Percentiles rank a stretch among this genome's conserved stretches.
phyloP scores from a whole-genome alignment of 2,113 vertebrate genomes.

The Lanius collurio region DNA sequence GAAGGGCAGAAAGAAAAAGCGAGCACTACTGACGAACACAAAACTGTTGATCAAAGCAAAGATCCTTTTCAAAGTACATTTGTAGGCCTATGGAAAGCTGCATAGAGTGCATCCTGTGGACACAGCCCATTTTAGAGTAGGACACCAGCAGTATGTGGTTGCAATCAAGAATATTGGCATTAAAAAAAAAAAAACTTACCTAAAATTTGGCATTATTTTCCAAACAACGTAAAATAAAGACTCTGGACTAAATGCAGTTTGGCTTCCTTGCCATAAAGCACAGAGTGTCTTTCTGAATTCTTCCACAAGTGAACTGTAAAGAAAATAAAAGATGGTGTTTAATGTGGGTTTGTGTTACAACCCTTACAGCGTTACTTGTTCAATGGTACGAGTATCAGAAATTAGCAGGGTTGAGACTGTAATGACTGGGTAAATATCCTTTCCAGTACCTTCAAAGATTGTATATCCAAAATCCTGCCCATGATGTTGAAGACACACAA shows the following conservation, averaged over 20 bases:
- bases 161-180: background rate
- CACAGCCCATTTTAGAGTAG: background rate
- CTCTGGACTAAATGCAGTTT: conserved; percentile 95
- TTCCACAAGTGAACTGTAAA: conserved; percentile 91
- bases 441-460: background rate
- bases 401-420: background rate
- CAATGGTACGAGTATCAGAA: background rate
- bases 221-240: conserved; percentile 97
- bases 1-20: background rate
- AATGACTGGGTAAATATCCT: background rate
- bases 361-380: background rate
- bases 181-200: conserved; percentile 72
- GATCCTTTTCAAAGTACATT: background rate
- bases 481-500: background rate
- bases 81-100: background rate
- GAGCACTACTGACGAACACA: background rate
- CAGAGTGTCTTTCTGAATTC: conserved; percentile 98
- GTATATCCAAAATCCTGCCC: background rate
- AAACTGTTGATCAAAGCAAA: background rate
- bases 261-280: conserved; percentile 95
- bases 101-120: background rate
- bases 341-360: background rate
- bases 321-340: background rate
- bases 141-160: background rate
- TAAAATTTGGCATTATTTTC: conserved; percentile 99